These are phyloP conservation scores for Corbicula japonica DNA, from an alignment of 2,888 invertebrate genomes.

Conservation along the genomic window DNA sequence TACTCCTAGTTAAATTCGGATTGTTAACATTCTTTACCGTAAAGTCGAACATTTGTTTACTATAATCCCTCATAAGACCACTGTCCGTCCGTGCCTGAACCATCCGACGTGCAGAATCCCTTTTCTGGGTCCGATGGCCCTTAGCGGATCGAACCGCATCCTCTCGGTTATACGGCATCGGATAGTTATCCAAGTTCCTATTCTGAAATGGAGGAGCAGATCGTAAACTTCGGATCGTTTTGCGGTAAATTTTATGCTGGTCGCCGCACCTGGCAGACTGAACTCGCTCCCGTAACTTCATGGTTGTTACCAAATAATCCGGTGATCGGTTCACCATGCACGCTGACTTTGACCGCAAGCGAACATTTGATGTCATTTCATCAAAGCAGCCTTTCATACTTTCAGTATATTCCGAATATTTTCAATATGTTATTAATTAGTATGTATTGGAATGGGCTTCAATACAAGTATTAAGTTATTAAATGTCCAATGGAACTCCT, in stretches of 20 bases:
- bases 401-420: no score
- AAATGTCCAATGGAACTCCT: constrained; percentile 14
- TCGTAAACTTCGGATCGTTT: constrained; percentile 24
- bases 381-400: constrained; percentile 18
- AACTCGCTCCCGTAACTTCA: constrained; percentile 60
- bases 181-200: constrained; percentile 72
- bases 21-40: constrained; percentile 55
- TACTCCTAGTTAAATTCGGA: background rate
- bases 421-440: background rate
- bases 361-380: background rate
- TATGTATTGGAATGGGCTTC: no score
- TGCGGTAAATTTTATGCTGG: constrained; percentile 19
- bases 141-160: constrained; percentile 67
- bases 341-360: background rate
- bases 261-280: constrained; percentile 48
- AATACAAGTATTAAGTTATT: constrained; percentile 6
- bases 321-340: background rate
- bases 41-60: constrained; percentile 74
- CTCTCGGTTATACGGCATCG: constrained; percentile 69
- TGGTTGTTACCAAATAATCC: constrained; percentile 60
- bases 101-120: constrained; percentile 49
- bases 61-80: constrained; percentile 69
- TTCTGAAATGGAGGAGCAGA: constrained; percentile 73
- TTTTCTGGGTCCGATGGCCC: constrained; percentile 54
- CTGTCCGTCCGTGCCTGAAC: constrained; percentile 64